Base-by-base conservation (phyloP, 2,797 vertebrate genomes). In the Etheostoma nigrum region DNA sequence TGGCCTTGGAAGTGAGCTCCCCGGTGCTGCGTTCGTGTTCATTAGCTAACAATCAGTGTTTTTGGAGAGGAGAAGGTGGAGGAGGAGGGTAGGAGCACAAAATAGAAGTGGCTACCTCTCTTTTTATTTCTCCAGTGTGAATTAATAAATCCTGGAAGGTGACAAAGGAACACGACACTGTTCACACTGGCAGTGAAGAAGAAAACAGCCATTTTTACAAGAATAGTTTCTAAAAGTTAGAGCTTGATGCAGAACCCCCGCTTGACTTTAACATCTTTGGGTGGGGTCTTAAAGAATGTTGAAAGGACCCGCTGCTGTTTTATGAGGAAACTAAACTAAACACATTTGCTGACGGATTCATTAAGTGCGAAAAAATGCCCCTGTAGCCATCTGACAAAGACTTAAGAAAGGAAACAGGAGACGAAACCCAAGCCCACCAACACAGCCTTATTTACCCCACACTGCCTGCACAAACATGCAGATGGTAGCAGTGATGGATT, bases 401-500 rank as follows among this genome's bases (percentile, higher is more conserved):
- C 60, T 57, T 58, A 57, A 86, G 72, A 78, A 66, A 72, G 72
- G 76, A 79, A 79, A 77, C 72, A 78, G 78, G 66, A 87, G 88
- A 14, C 48, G 93, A 90, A 93, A 91, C 91, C 73, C 66, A 80
- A 94, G 91, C 91, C 92, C 94, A 93, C 88, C 89, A 91, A 87
- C 91, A 89, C 73, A 6, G 85, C 57, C 9, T 85, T 94, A 88
- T 94, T 94, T 95, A 93, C 92, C 36, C 89, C 90, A 76, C 74
- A 68, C 67, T 61, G 91, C 92, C 91, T 94, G 93, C 91, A 89
- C 93, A 93, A 93, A 95, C 94, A 89, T 79, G 89, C 87, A 84
- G 87, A 88, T 83, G 86, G 81, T 84, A 87, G 82, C 92, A 87
- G 88, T 94, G 94, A 95, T 93, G 92, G 94, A 95, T 95, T 93